These are phyloP conservation scores for Phasia obesa DNA, from an alignment of 2,888 invertebrate genomes.

Conservation along the genomic window DNA sequence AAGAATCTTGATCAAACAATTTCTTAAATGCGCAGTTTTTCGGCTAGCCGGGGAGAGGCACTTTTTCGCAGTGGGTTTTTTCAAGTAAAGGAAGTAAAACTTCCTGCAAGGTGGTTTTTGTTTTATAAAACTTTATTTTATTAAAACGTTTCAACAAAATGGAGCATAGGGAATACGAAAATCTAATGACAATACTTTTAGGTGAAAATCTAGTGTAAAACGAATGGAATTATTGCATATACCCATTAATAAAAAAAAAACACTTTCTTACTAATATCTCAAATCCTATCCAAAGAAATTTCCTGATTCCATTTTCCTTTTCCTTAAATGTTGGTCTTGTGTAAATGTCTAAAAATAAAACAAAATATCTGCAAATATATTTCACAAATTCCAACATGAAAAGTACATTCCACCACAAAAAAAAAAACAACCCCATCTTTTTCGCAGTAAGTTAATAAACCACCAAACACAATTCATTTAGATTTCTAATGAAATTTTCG, in stretches of 20 bases:
- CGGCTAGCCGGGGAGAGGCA: too few relatives aligned
- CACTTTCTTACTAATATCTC: neutral
- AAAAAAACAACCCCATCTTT: neutral
- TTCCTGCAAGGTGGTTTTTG: too few relatives aligned
- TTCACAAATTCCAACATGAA: slow-evolving; percentile 46
- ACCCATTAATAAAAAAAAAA: neutral
- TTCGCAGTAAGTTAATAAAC: slow-evolving; percentile 55
- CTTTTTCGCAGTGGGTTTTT: too few relatives aligned
- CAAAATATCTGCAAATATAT: neutral
- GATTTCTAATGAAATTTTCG: neutral
- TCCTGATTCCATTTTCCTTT: slow-evolving; percentile 4
- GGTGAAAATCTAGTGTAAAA: too few relatives aligned
- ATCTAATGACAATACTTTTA: too few relatives aligned
- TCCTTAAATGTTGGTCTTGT: slow-evolving; percentile 48
- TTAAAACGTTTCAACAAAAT: too few relatives aligned
- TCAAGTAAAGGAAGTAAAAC: too few relatives aligned
- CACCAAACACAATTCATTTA: slow-evolving; percentile 3
- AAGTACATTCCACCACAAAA: slow-evolving; percentile 4
- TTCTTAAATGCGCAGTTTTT: too few relatives aligned
- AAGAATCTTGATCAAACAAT: too few relatives aligned
- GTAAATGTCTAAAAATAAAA: slow-evolving; percentile 3
- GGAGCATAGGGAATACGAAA: too few relatives aligned
- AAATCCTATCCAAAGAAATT: neutral
- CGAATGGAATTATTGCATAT: too few relatives aligned
- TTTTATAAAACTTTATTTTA: too few relatives aligned